Evolutionary conservation across 2,888 invertebrate genomes (phyloP).

Genomic region (Chrysolina oricalcia): DNA sequence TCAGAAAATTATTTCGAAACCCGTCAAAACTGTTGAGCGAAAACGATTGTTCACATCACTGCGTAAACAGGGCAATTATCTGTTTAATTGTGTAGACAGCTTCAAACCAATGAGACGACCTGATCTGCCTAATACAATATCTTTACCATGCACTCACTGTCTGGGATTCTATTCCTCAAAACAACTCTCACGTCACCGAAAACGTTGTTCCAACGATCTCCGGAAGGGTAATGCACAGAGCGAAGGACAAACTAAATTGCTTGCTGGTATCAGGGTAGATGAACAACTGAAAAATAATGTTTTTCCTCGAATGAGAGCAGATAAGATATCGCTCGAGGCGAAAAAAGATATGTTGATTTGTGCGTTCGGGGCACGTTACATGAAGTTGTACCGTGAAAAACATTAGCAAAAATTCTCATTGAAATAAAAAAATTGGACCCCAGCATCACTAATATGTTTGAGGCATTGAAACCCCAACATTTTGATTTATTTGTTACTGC

Average conservation of each 20-base stretch:
- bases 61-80: constrained; percentile 52
- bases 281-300: constrained; percentile 24
- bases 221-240: constrained; percentile 22
- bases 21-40: constrained; percentile 8
- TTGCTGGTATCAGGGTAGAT: constrained; percentile 34
- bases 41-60: constrained; percentile 25
- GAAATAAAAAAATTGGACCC: constrained; percentile 11
- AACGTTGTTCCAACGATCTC: constrained; percentile 41
- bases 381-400: constrained; percentile 46
- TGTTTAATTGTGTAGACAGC: constrained; percentile 31
- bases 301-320: constrained; percentile 33
- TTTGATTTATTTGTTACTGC: constrained; percentile 23
- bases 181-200: constrained; percentile 54
- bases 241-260: constrained; percentile 38
- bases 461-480: constrained; percentile 25
- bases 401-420: constrained; percentile 27
- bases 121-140: constrained; percentile 9
- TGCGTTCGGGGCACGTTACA: constrained; percentile 42
- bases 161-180: constrained; percentile 55
- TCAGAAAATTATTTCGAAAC: constrained; percentile 36
- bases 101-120: constrained; percentile 45
- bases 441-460: constrained; percentile 18
- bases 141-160: constrained; percentile 53
- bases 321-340: constrained; percentile 39
- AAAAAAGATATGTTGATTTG: constrained; percentile 48